Percentiles rank a stretch among this genome's conserved stretches.
Evolutionary conservation across 2,797 vertebrate species (phyloP).

Genomic region (Borostomias antarcticus): DNA sequence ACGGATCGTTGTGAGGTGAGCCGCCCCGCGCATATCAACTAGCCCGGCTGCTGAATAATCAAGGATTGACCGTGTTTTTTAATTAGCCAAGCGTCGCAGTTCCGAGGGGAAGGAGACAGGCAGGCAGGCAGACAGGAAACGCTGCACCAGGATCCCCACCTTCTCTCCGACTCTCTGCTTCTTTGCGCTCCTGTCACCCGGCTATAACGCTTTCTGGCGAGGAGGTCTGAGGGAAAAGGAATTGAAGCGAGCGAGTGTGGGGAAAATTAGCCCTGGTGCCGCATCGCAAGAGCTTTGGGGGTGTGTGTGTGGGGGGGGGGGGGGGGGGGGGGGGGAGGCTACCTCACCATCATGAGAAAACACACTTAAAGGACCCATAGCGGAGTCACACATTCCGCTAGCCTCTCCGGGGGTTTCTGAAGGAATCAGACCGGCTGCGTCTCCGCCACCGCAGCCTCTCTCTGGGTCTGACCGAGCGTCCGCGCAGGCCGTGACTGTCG

Average conservation of each 20-base stretch:
- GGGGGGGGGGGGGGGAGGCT: too few relatives aligned
- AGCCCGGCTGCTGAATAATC: constrained; percentile 86
- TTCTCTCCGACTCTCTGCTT: constrained; percentile 16
- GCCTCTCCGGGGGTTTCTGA: too few relatives aligned
- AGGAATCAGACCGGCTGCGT: too few relatives aligned
- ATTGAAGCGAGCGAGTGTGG: too few relatives aligned
- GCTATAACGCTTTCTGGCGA: too few relatives aligned
- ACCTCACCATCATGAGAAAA: not conserved
- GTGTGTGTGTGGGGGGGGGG: not conserved
- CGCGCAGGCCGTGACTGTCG: constrained; percentile 26
- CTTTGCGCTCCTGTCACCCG: too few relatives aligned
- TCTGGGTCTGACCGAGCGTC: constrained; percentile 45
- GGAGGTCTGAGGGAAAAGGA: too few relatives aligned
- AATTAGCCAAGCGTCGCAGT: constrained; percentile 82
- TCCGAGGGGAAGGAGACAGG: constrained; percentile 40
- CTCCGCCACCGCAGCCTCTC: too few relatives aligned
- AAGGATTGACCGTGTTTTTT: constrained; percentile 81
- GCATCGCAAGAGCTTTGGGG: constrained; percentile 9
- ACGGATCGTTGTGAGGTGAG: constrained; percentile 74
- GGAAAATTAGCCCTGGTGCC: too few relatives aligned
- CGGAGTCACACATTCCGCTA: constrained; percentile 57
- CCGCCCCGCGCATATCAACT: constrained; percentile 84
- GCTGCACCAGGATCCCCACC: constrained; percentile 61
- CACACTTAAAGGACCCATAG: constrained; percentile 1
- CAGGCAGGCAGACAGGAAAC: constrained; percentile 37